Evolutionary conservation across 2,888 invertebrate genomes (phyloP).

Genomic region (Theristus sp.): DNA sequence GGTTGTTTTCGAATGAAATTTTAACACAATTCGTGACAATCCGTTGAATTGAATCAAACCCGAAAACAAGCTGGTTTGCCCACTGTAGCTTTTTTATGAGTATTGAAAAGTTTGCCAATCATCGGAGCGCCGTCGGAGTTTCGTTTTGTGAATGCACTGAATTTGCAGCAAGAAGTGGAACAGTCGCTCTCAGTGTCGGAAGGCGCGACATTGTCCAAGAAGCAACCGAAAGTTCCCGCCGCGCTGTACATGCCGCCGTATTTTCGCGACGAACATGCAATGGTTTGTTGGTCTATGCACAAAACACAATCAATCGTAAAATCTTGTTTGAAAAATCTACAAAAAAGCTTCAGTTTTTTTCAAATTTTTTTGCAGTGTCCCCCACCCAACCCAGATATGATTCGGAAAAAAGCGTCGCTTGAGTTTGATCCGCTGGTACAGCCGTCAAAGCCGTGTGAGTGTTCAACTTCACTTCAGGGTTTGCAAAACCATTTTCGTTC

Average conservation of each 20-base stretch:
- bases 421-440: background rate
- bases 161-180: background rate
- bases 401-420: background rate
- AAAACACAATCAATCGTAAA: too few relatives aligned
- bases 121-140: too few relatives aligned
- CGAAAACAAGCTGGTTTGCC: too few relatives aligned
- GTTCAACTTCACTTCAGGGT: background rate
- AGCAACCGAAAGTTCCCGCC: background rate
- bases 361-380: background rate
- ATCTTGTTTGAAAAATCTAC: too few relatives aligned
- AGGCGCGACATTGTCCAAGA: background rate
- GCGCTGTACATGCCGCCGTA: background rate
- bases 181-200: background rate
- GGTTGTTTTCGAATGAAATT: background rate
- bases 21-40: background rate
- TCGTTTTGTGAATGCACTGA: too few relatives aligned
- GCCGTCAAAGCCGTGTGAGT: background rate
- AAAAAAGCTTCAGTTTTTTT: too few relatives aligned
- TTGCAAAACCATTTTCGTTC: too few relatives aligned
- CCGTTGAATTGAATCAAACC: too few relatives aligned
- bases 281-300: background rate
- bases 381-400: background rate
- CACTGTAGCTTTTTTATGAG: too few relatives aligned
- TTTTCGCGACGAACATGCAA: background rate
- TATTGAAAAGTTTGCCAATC: too few relatives aligned